These are phyloP conservation scores for Amiota minor DNA, from an alignment of 2,888 invertebrate genomes.

Conservation along the genomic window DNA sequence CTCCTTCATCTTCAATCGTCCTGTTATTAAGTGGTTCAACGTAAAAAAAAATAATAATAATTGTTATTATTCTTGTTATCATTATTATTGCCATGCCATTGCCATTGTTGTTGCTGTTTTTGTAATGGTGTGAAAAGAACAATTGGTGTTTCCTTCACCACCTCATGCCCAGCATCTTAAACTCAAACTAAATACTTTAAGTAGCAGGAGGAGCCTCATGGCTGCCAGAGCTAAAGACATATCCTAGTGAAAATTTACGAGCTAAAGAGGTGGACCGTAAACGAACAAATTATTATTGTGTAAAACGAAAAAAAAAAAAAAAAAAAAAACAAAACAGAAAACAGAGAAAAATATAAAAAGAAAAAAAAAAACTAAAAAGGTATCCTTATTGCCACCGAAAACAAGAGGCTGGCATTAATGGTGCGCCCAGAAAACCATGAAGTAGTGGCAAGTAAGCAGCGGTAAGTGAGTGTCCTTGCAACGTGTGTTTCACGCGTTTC, in stretches of 20 bases:
- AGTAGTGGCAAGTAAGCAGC: neutral
- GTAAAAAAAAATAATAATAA: conserved; percentile 63
- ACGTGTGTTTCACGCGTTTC: conserved; percentile 6
- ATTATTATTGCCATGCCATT: conserved; percentile 66
- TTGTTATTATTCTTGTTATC: conserved; percentile 66
- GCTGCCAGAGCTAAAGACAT: conserved; percentile 22
- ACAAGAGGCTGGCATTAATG: conserved; percentile 56
- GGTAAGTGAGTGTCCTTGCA: conserved; percentile 16
- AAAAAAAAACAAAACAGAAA: conserved; percentile 2
- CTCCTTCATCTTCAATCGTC: neutral
- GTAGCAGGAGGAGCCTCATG: neutral
- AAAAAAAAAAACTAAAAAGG: conserved; percentile 25
- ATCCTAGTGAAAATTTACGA: conserved; percentile 60
- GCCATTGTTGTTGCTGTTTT: conserved; percentile 61
- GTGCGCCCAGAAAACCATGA: conserved; percentile 29
- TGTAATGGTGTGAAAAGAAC: conserved; percentile 67
- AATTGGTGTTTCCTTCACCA: conserved; percentile 46
- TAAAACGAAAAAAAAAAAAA: conserved; percentile 29
- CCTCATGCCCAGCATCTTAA: neutral
- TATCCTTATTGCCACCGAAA: conserved; percentile 39
- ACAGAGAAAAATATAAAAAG: conserved; percentile 41
- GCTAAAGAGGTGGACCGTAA: conserved; percentile 57
- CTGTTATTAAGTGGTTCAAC: conserved; percentile 59
- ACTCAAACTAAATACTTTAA: neutral
- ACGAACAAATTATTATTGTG: conserved; percentile 64